phyloP scores from a whole-genome alignment of 2,888 invertebrate genomes.

The Chydorus sphaericus region DNA sequence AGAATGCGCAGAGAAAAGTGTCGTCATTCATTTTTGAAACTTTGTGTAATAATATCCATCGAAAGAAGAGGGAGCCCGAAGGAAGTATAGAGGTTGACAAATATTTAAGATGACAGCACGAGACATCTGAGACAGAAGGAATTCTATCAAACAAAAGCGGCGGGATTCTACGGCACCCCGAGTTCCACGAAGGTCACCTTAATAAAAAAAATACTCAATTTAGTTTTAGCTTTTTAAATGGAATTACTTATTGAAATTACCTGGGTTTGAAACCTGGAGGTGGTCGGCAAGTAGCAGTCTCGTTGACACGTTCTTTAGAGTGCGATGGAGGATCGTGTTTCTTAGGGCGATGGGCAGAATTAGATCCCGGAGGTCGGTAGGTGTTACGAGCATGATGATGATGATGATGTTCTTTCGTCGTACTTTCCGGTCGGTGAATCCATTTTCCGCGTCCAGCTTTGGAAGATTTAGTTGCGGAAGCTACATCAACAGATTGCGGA shows the following conservation, averaged over 20 bases:
- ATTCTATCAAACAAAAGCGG: too few relatives aligned
- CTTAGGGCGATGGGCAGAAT: background rate
- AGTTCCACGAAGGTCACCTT: background rate
- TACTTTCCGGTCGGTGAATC: background rate
- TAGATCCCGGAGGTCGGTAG: background rate
- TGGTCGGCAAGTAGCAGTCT: background rate
- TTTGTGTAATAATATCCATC: too few relatives aligned
- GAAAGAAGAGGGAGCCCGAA: too few relatives aligned
- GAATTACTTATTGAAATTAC: background rate
- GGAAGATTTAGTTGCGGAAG: background rate
- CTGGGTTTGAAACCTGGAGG: background rate
- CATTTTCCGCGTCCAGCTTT: background rate
- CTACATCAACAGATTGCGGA: too few relatives aligned
- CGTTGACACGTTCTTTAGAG: background rate
- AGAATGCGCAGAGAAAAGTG: too few relatives aligned
- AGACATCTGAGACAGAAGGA: too few relatives aligned
- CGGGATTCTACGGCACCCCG: too few relatives aligned
- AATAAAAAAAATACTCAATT: background rate
- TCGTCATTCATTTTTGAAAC: too few relatives aligned
- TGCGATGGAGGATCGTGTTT: background rate
- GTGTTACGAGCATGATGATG: background rate
- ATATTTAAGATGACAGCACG: too few relatives aligned
- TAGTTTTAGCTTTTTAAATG: background rate
- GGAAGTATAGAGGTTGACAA: too few relatives aligned
- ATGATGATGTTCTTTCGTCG: background rate